A percentile compares a stretch with the other conserved stretches of the same genome.
phyloP scores from a whole-genome alignment of 2,113 vertebrate species.

The Larimichthys crocea region DNA sequence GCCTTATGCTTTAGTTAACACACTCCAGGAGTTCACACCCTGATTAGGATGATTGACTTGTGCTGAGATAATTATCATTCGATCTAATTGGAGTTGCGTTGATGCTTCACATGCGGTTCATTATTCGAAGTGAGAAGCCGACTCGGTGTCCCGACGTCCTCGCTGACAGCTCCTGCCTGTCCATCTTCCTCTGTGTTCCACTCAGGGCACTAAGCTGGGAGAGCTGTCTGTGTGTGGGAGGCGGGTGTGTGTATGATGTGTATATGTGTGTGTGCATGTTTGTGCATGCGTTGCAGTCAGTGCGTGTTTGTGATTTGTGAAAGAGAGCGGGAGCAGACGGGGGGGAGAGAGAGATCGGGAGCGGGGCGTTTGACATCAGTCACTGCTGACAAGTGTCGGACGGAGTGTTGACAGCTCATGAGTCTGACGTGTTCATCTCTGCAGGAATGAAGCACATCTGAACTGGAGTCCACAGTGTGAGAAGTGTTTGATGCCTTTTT shows the following conservation, averaged over 20 bases:
- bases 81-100: constrained; percentile 61
- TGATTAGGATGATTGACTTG: constrained; percentile 53
- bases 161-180: constrained; percentile 58
- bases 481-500: no score
- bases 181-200: constrained; percentile 44
- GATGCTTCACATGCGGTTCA: constrained; percentile 64
- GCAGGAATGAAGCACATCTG: constrained; percentile 34
- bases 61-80: constrained; percentile 60
- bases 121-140: constrained; percentile 55
- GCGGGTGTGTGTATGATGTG: not conserved
- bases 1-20: not conserved
- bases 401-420: constrained; percentile 63
- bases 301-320: constrained; percentile 18
- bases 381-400: constrained; percentile 69
- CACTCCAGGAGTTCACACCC: constrained; percentile 28
- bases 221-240: constrained; percentile 31
- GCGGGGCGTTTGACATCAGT: constrained; percentile 61
- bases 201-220: constrained; percentile 20
- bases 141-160: constrained; percentile 34
- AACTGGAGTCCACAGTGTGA: constrained; percentile 12
- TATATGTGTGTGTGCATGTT: not conserved
- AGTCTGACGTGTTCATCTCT: constrained; percentile 67
- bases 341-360: not conserved
- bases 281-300: constrained; percentile 17
- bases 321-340: constrained; percentile 26